Percentiles rank a stretch among this genome's conserved stretches.
phyloP scores from a whole-genome alignment of 1,140 invertebrate genomes.

The Bombus impatiens region DNA sequence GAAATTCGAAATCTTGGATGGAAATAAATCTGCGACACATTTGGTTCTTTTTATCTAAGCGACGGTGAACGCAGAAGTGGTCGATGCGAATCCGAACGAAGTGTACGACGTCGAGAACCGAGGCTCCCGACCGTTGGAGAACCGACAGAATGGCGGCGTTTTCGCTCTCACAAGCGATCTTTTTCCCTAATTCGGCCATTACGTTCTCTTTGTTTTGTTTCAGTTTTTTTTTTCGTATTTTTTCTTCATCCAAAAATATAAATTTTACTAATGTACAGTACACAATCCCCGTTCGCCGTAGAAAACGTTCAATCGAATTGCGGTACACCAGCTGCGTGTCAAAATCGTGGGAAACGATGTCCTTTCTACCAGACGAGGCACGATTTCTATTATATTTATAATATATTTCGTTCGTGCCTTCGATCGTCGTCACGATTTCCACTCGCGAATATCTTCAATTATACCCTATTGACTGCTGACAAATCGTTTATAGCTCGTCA shows the following conservation, averaged over 20 bases:
- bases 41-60: background rate
- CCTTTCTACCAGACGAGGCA: background rate
- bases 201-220: slow-evolving; percentile 58
- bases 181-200: slow-evolving; percentile 12
- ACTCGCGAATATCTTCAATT: background rate
- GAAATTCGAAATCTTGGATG: background rate
- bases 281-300: slow-evolving; percentile 64
- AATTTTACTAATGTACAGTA: slow-evolving; percentile 78
- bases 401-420: background rate
- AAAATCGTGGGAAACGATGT: background rate
- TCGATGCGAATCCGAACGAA: slow-evolving; percentile 49
- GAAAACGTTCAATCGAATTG: slow-evolving; percentile 51
- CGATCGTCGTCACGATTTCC: slow-evolving; percentile 9
- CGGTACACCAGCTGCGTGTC: slow-evolving; percentile 14
- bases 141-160: background rate
- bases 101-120: slow-evolving; percentile 47
- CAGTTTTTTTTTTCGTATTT: slow-evolving; percentile 66
- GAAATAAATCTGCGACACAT: background rate
- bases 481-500: slow-evolving; percentile 39
- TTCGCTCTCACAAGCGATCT: slow-evolving; percentile 23
- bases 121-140: slow-evolving; percentile 23
- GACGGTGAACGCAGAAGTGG: slow-evolving; percentile 56
- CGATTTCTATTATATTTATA: background rate
- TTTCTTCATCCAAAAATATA: slow-evolving; percentile 79
- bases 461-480: slow-evolving; percentile 58